Conservation (phyloP, 92 coral and sea anemone species). For the Blastomussa wellsi region DNA sequence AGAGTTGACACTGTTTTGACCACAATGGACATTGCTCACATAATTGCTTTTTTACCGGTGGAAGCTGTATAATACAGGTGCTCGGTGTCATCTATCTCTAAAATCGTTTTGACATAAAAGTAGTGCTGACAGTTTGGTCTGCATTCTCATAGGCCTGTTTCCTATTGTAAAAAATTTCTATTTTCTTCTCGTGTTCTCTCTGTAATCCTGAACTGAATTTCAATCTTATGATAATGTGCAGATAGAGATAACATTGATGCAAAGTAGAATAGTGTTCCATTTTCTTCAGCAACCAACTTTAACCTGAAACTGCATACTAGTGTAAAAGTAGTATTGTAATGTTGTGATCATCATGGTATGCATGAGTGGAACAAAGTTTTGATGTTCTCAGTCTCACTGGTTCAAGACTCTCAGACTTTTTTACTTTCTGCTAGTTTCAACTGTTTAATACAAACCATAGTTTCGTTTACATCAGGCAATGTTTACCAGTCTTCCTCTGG, state of each 20-base stretch:
- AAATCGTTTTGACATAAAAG: conserved; percentile 35
- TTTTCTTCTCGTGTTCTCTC: conserved; percentile 8
- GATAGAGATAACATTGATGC: conserved; percentile 13
- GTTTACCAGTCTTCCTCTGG: conserved; percentile 45
- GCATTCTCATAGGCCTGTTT: conserved; percentile 4
- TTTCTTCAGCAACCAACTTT: background rate
- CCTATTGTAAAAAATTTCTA: conserved; percentile 1
- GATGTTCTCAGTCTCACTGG: conserved; percentile 1
- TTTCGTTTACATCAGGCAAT: conserved; percentile 7
- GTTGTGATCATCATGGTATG: background rate
- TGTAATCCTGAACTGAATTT: conserved; percentile 22
- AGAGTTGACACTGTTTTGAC: conserved; percentile 90
- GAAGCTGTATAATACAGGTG: conserved; percentile 55
- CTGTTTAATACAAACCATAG: background rate
- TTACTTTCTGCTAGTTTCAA: background rate
- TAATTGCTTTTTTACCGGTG: conserved; percentile 58
- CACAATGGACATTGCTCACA: conserved; percentile 99
- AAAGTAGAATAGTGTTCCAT: background rate
- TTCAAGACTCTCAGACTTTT: background rate
- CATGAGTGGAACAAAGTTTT: background rate
- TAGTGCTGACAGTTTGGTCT: conserved; percentile 33
- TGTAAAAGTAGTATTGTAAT: background rate
- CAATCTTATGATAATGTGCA: conserved; percentile 17
- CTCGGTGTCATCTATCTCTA: conserved; percentile 54
- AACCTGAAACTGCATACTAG: background rate